Evolutionary conservation across 2,888 invertebrate species (phyloP).

Genomic region (Caenorhabditis drosophilae): DNA sequence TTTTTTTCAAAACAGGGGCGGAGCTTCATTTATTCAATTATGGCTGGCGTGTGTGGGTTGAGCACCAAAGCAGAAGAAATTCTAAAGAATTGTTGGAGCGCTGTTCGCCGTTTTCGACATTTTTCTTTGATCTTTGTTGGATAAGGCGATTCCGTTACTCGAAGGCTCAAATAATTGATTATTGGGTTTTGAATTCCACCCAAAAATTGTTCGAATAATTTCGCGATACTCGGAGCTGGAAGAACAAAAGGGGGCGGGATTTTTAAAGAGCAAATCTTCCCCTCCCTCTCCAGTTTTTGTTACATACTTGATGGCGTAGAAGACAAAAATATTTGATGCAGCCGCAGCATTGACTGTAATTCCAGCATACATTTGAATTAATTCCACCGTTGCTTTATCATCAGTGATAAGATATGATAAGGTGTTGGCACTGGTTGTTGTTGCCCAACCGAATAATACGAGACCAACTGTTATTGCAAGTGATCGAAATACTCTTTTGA

Average conservation of each 20-base stretch:
- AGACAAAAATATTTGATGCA: slow-evolving; percentile 39
- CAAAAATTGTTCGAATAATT: slow-evolving; percentile 22
- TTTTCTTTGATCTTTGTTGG: no score
- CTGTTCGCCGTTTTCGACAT: no score
- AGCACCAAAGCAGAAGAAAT: no score
- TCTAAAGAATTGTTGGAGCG: no score
- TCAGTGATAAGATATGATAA: slow-evolving; percentile 24
- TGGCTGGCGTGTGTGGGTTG: no score
- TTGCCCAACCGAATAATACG: slow-evolving; percentile 40
- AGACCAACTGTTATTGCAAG: slow-evolving; percentile 39
- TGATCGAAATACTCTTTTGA: slow-evolving; percentile 42
- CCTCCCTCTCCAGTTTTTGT: not conserved
- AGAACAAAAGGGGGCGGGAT: not conserved
- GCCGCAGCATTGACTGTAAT: slow-evolving; percentile 42
- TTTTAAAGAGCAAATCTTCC: not conserved
- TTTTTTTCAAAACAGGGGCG: no score
- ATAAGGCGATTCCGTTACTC: no score
- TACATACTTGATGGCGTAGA: slow-evolving; percentile 39
- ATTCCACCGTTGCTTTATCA: slow-evolving; percentile 10
- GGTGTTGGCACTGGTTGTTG: slow-evolving; percentile 35
- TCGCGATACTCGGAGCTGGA: slow-evolving; percentile 32
- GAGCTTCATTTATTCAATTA: no score
- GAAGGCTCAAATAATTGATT: slow-evolving; percentile 6
- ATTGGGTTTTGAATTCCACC: slow-evolving; percentile 14
- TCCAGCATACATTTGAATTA: slow-evolving; percentile 47